phyloP scores from a whole-genome alignment of 2,797 vertebrate species.

The Melanotaenia pygmaea region DNA sequence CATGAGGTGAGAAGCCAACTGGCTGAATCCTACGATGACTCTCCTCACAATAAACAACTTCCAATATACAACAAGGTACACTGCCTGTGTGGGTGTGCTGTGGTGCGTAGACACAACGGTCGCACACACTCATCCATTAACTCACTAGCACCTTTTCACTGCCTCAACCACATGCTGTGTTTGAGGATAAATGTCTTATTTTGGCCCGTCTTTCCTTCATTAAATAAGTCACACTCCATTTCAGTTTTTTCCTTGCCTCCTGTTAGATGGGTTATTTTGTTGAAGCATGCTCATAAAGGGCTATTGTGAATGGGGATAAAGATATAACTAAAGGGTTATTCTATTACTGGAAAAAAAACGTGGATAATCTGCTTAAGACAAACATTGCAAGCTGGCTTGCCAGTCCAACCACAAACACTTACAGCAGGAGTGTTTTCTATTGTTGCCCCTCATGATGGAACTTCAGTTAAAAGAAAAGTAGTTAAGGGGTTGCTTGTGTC shows the following conservation, averaged over 20 bases:
- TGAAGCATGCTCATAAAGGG: slow-evolving; percentile 73
- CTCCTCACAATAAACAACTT: slow-evolving; percentile 34
- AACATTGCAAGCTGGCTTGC: slow-evolving; percentile 55
- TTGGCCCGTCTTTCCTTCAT: slow-evolving; percentile 59
- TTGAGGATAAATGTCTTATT: slow-evolving; percentile 34
- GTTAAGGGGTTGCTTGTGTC: slow-evolving; percentile 27
- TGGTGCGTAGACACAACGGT: slow-evolving; percentile 22
- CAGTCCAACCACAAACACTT: slow-evolving; percentile 51
- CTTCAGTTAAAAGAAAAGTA: slow-evolving; percentile 61
- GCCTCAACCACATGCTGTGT: slow-evolving; percentile 46
- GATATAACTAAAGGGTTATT: slow-evolving; percentile 68
- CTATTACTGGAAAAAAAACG: slow-evolving; percentile 27
- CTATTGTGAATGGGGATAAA: slow-evolving; percentile 67
- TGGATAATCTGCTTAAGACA: slow-evolving; percentile 63
- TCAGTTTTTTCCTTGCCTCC: slow-evolving; percentile 40
- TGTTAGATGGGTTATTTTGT: slow-evolving; percentile 65
- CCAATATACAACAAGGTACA: not conserved
- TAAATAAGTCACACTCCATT: slow-evolving; percentile 61
- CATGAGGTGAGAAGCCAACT: slow-evolving; percentile 38
- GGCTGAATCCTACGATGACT: slow-evolving; percentile 33
- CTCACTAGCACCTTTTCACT: slow-evolving; percentile 44
- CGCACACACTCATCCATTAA: slow-evolving; percentile 30
- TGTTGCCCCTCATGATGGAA: slow-evolving; percentile 42
- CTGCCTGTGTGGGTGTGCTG: slow-evolving; percentile 3
- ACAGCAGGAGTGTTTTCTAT: slow-evolving; percentile 45